Percentiles rank a stretch among this genome's conserved stretches.
These are phyloP conservation scores for Poecilobothrus nobilitatus DNA, from an alignment of 2,888 invertebrate genomes.

Conservation along the genomic window DNA sequence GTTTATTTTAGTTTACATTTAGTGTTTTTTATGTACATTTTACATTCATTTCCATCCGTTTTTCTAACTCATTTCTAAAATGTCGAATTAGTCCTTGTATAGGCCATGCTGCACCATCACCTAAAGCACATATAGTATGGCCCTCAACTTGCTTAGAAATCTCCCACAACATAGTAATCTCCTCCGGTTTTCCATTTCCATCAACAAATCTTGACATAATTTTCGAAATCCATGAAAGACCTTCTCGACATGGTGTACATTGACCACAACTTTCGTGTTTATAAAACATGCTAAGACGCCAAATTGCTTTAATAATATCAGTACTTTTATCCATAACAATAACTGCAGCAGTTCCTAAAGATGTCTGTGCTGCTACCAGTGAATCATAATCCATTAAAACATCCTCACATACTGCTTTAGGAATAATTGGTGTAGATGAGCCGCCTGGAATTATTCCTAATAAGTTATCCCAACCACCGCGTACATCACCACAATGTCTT, in stretches of 20 bases:
- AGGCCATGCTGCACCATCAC: conserved; percentile 98
- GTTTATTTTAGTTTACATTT: too few relatives aligned
- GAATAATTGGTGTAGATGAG: conserved; percentile 92
- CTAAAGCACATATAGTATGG: conserved; percentile 96
- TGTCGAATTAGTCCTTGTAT: conserved; percentile 87
- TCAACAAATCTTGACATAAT: conserved; percentile 68
- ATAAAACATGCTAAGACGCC: conserved; percentile 90
- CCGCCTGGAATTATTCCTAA: conserved; percentile 95
- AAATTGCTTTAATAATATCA: conserved; percentile 91
- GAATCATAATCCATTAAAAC: conserved; percentile 97
- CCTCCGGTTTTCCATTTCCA: conserved; percentile 81
- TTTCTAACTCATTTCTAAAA: conserved; percentile 85
- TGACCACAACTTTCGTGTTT: conserved; percentile 99
- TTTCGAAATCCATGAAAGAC: conserved; percentile 87
- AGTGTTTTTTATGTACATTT: too few relatives aligned
- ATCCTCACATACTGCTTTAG: conserved; percentile 80
- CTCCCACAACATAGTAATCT: conserved; percentile 98
- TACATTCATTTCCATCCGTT: too few relatives aligned
- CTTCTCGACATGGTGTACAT: conserved; percentile 97
- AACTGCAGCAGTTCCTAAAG: conserved; percentile 92
- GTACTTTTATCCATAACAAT: conserved; percentile 97
- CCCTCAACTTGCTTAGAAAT: conserved; percentile 98
- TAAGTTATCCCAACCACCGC: conserved; percentile 96
- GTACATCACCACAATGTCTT: conserved; percentile 89
- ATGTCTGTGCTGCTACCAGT: conserved; percentile 80